Conservation (phyloP, 2,113 vertebrate species). For the Triplophysa rosa region DNA sequence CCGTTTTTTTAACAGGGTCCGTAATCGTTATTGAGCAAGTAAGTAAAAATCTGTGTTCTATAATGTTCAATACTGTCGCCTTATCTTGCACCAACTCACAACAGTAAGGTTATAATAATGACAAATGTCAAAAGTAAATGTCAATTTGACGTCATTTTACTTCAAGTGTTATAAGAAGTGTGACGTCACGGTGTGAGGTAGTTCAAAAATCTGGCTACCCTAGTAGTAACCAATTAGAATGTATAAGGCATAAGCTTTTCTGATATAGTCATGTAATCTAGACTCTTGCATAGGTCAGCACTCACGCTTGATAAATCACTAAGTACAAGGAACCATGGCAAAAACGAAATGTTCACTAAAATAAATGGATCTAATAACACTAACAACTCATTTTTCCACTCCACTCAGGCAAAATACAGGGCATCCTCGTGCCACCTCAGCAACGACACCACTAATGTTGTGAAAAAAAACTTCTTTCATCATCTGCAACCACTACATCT, state of each 20-base stretch:
- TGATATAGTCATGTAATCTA: background rate
- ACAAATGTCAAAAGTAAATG: no score
- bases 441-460: background rate
- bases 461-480: conserved; percentile 23
- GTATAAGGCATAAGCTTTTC: background rate
- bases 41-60: no score
- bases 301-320: conserved; percentile 17
- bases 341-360: background rate
- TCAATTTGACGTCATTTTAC: no score
- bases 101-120: no score
- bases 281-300: background rate
- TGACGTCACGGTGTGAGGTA: no score
- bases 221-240: background rate
- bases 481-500: conserved; percentile 1
- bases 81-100: no score
- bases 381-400: conserved; percentile 27
- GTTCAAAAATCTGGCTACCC: background rate
- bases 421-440: background rate
- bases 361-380: conserved; percentile 20
- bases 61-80: no score
- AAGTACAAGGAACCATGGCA: background rate
- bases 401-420: background rate
- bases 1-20: no score
- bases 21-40: no score
- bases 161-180: no score